Evolutionary conservation across 2,113 vertebrate genomes (phyloP).

Genomic region (Chaetodon auriga): DNA sequence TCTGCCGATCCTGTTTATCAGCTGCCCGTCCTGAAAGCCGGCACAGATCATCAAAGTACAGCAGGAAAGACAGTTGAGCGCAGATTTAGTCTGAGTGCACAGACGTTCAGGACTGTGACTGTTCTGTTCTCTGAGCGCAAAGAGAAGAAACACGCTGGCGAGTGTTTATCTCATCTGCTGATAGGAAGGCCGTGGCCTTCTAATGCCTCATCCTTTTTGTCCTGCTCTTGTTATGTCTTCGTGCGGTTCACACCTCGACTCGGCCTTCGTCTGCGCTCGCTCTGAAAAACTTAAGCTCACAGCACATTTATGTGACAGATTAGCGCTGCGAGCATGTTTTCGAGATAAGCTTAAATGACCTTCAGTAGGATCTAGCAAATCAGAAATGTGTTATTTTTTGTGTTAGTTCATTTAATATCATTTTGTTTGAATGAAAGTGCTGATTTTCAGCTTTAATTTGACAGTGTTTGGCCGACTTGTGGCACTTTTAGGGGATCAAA

Average conservation of each 20-base stretch:
- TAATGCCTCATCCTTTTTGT: not conserved
- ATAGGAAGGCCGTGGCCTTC: conserved; percentile 17
- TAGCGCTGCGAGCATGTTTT: no score
- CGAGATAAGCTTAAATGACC: no score
- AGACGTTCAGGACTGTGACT: not conserved
- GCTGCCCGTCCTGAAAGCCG: not conserved
- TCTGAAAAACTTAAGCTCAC: no score
- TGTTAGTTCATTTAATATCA: no score
- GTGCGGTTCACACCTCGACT: not conserved
- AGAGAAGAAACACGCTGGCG: not conserved
- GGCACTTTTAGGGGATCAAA: not conserved
- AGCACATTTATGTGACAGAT: no score
- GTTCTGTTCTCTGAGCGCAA: conserved; percentile 25
- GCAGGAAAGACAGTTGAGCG: not conserved
- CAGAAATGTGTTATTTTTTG: no score
- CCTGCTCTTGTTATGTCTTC: conserved; percentile 34
- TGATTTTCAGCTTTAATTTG: not conserved
- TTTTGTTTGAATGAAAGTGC: not conserved
- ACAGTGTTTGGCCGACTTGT: not conserved
- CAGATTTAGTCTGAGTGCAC: not conserved
- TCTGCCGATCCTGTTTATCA: not conserved
- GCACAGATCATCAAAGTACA: not conserved
- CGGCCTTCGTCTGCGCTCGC: not conserved
- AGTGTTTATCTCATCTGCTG: conserved; percentile 45
- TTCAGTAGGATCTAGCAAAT: no score